Percentiles rank a stretch among this genome's conserved stretches.
Evolutionary conservation across 2,888 invertebrate genomes (phyloP).

Genomic region (Metalampra italica): DNA sequence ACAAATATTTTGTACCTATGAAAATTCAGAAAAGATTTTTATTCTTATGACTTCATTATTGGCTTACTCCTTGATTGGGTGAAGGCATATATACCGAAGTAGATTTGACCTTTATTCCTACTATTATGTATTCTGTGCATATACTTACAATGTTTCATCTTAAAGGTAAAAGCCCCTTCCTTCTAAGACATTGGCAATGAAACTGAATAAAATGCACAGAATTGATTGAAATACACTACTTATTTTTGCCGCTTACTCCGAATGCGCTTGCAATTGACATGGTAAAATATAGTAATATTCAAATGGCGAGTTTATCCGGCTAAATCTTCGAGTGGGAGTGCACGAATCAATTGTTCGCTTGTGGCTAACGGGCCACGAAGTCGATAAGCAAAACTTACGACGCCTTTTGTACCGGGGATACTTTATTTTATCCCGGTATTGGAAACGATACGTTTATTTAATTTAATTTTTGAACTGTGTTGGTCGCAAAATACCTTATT

Average conservation of each 20-base stretch:
- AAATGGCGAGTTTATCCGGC: conserved; percentile 44
- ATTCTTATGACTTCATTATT: no score
- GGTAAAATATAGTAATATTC: conserved; percentile 63
- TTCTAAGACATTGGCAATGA: no score
- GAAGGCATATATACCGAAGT: no score
- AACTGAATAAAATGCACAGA: background rate
- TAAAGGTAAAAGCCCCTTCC: no score
- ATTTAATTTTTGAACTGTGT: conserved; percentile 19
- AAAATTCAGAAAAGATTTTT: no score
- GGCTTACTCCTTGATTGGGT: no score
- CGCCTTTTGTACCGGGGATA: conserved; percentile 62
- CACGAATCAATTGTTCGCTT: conserved; percentile 65
- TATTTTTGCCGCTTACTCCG: no score
- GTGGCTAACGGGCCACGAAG: conserved; percentile 62
- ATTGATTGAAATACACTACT: background rate
- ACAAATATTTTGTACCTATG: no score
- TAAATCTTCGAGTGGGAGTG: conserved; percentile 45
- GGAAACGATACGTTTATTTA: conserved; percentile 26
- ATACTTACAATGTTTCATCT: no score
- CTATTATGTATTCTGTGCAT: no score
- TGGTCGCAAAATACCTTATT: background rate
- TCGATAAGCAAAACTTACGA: conserved; percentile 70
- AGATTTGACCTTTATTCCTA: no score
- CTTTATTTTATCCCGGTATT: conserved; percentile 49
- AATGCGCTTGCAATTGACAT: conserved; percentile 45